phyloP scores from a whole-genome alignment of 1,140 invertebrate genomes.

The Drosophila burlai region DNA sequence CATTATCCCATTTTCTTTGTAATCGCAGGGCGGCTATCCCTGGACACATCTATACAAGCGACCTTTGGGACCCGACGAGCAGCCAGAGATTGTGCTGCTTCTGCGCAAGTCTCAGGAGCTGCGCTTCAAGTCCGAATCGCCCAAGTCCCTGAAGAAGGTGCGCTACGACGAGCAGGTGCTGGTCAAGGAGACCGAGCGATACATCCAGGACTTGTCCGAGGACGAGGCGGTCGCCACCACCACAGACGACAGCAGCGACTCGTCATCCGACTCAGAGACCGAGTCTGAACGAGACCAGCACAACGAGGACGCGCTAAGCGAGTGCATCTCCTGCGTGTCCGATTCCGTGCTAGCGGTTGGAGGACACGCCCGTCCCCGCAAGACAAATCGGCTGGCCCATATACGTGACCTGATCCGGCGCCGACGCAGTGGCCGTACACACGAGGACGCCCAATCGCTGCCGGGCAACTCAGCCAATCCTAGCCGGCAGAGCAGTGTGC shows the following conservation, averaged over 20 bases:
- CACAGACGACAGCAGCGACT: constrained; percentile 60
- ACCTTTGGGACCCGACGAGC: constrained; percentile 85
- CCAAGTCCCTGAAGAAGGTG: constrained; percentile 82
- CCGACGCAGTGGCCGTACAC: constrained; percentile 70
- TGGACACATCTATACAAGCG: constrained; percentile 89
- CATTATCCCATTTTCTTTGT: background rate
- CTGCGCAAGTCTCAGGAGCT: constrained; percentile 83
- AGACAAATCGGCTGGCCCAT: constrained; percentile 68
- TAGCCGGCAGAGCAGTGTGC: constrained; percentile 73
- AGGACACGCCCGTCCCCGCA: constrained; percentile 65
- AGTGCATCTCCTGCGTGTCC: constrained; percentile 83
- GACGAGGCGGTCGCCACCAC: constrained; percentile 65
- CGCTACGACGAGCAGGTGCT: constrained; percentile 81
- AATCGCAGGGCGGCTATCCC: constrained; percentile 88
- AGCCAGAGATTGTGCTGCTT: constrained; percentile 85
- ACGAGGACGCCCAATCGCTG: constrained; percentile 82
- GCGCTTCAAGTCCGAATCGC: constrained; percentile 80
- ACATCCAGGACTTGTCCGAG: constrained; percentile 81
- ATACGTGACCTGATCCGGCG: constrained; percentile 67
- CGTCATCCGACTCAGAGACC: constrained; percentile 60
- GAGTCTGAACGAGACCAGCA: constrained; percentile 56
- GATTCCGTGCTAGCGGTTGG: constrained; percentile 78
- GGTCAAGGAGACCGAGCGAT: constrained; percentile 82
- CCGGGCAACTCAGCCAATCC: constrained; percentile 72
- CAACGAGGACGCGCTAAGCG: constrained; percentile 79